Evolutionary conservation across 37 sponge, comb jelly and placozoan species (phyloP), one percentile per base, ranked within the genome.

Genomic region (Mnemiopsis leidyi): DNA sequence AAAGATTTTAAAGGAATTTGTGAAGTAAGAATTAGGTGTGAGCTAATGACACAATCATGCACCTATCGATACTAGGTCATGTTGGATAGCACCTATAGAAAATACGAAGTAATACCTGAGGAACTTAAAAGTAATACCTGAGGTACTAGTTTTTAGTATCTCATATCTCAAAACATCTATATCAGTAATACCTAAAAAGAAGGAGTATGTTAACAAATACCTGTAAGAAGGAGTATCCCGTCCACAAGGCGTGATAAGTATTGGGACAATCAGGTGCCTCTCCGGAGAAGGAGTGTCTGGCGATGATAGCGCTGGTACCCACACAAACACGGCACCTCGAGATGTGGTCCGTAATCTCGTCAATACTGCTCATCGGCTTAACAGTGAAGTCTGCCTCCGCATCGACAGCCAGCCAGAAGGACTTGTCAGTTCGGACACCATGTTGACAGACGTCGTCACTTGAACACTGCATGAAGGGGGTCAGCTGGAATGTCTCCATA

Each of bases 401-500:
- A 3, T 33, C 37, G 36, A 29, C 37, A 36, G 21, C 82, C 82
- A 79, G 82, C 82, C 82, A 79, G 82, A 79, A 79, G 36, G 37
- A 36, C 82, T 79, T 79, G 38, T 79, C 82, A 79, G 82, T 79
- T 34, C 82, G 2, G 23, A 79, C 36, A 23, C 82, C 82, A 1
- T 79, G 82, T 79, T 29, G 82, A 29, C 82, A 79, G 9, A 79
- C 82, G 32, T 79, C 82, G 21, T 34, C 3, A 9, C 37, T 35
- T 34, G 92, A 92, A 68, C 92, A 92, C 30, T 69, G 69, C 92
- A 92, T 92, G 69, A 69, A 92, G 68, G 92, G 92, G 23, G 68
- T 28, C 32, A 68, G 30, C 30, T 67, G 68, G 69, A 92, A 92
- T 38, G 23, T 13, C 68, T 92, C 92, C 34, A 92, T 67, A 92